These are phyloP conservation scores for Oxygymnocypris stewartii DNA, from an alignment of 2,113 vertebrate species.

Conservation along the genomic window DNA sequence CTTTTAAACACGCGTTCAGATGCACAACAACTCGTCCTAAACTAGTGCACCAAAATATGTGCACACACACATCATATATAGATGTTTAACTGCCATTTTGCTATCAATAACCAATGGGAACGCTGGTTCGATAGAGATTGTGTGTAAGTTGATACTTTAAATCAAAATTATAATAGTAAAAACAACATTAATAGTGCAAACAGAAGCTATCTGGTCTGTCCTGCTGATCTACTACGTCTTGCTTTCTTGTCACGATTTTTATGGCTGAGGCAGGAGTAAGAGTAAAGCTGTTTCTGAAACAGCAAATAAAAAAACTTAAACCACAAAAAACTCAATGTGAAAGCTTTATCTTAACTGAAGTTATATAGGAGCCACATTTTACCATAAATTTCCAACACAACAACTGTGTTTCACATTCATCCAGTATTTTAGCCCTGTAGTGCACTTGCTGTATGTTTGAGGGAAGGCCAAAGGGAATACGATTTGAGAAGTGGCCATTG, in stretches of 20 bases:
- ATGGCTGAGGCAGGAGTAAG: not conserved
- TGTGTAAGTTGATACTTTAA: not conserved
- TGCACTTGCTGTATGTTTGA: not conserved
- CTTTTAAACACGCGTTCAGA: conserved; percentile 56
- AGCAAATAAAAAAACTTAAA: not conserved
- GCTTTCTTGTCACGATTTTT: not conserved
- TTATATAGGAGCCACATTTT: conserved; percentile 1
- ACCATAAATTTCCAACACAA: not conserved
- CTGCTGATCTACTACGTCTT: not conserved
- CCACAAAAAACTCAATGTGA: not conserved
- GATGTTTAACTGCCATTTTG: conserved; percentile 5
- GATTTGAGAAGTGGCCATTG: not conserved
- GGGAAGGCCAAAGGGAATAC: not conserved
- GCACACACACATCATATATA: conserved; percentile 8
- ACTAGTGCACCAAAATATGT: not conserved
- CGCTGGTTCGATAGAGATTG: not conserved
- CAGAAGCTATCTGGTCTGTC: not conserved
- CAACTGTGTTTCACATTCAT: not conserved
- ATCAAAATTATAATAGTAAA: not conserved
- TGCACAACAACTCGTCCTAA: conserved; percentile 7
- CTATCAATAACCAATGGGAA: not conserved
- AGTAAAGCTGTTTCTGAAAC: conserved; percentile 5
- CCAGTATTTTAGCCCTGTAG: not conserved
- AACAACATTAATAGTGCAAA: conserved; percentile 1
- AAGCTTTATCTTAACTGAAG: conserved; percentile 28